phyloP scores from a whole-genome alignment of 2,797 vertebrate species.

The Halcyon smyrnensis region DNA sequence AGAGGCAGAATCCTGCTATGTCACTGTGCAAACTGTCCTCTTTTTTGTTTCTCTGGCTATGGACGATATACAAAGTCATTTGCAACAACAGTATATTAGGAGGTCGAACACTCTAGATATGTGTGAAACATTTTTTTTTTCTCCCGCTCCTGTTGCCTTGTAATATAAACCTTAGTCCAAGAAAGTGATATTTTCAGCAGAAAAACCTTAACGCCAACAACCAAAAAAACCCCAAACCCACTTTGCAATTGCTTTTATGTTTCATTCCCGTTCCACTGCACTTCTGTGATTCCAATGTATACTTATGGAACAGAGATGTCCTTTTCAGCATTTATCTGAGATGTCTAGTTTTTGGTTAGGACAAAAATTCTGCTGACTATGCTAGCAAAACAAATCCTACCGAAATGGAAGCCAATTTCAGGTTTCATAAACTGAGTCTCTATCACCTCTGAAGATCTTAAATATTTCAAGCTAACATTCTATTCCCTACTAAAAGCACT shows the following conservation, averaged over 20 bases:
- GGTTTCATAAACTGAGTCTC: not conserved
- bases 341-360: not conserved
- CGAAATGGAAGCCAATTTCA: not conserved
- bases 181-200: not conserved
- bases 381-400: not conserved
- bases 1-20: not conserved
- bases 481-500: not conserved
- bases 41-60: not conserved
- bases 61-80: not conserved
- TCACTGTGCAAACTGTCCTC: not conserved
- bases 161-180: not conserved
- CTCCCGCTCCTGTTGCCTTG: not conserved
- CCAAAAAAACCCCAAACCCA: fast-evolving
- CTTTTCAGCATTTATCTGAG: not conserved
- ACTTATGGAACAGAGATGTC: not conserved
- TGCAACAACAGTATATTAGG: not conserved
- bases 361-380: not conserved
- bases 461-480: not conserved
- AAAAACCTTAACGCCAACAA: not conserved
- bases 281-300: not conserved
- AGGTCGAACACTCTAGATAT: not conserved
- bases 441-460: not conserved
- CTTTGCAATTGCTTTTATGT: not conserved
- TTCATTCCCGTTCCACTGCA: not conserved
- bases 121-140: fast-evolving